These are phyloP conservation scores for Andrena bucephala DNA, from an alignment of 2,888 invertebrate genomes.

Conservation along the genomic window DNA sequence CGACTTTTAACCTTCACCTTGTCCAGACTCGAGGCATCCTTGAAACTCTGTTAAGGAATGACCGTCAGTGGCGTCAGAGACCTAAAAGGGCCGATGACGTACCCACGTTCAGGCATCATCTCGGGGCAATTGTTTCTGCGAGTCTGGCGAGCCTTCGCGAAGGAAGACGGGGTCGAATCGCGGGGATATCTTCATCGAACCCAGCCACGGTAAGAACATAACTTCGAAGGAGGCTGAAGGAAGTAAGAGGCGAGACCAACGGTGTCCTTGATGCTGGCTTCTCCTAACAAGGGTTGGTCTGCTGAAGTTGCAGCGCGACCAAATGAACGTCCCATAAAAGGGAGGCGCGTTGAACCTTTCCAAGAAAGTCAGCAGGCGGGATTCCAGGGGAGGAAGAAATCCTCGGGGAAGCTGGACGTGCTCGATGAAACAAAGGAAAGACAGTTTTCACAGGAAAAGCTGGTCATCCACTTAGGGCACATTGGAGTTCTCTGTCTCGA, in stretches of 20 bases:
- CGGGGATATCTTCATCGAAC: conserved; percentile 46
- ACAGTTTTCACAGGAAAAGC: conserved; percentile 40
- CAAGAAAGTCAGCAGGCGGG: conserved; percentile 56
- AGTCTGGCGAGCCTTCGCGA: not conserved
- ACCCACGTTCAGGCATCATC: not conserved
- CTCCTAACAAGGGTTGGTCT: conserved; percentile 72
- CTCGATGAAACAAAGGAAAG: conserved; percentile 40
- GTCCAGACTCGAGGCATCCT: not conserved
- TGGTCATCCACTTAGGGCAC: not conserved
- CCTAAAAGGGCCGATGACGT: not conserved
- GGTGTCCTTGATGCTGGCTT: conserved; percentile 72
- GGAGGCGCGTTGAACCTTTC: conserved; percentile 57
- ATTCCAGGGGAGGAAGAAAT: conserved; percentile 54
- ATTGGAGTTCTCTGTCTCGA: not conserved
- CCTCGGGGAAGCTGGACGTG: conserved; percentile 32
- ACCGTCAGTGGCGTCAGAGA: not conserved
- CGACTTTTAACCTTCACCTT: not conserved
- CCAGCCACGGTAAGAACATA: conserved; percentile 27
- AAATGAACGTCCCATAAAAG: conserved; percentile 63
- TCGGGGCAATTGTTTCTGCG: conserved; percentile 10
- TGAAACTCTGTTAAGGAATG: not conserved
- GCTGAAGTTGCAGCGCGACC: conserved; percentile 54
- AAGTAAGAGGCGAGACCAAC: conserved; percentile 58
- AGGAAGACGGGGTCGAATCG: not conserved
- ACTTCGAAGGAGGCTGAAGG: conserved; percentile 34